These are phyloP conservation scores for Argynnis bischoffii DNA, from an alignment of 2,888 invertebrate species.

Conservation along the genomic window DNA sequence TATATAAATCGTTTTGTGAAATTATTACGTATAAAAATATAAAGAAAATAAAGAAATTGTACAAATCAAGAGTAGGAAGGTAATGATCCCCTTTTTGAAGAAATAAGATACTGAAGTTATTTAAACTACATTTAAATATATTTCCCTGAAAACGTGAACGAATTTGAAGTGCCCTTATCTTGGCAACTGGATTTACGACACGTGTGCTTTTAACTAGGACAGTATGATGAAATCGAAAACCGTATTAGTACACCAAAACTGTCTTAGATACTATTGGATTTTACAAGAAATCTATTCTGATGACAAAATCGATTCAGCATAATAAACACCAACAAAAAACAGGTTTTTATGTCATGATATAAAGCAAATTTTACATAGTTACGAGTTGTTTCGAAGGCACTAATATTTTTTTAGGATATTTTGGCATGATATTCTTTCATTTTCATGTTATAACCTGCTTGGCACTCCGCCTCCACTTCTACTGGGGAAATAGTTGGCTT, in stretches of 20 bases:
- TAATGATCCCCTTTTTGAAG: background rate
- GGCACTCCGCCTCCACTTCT: no score
- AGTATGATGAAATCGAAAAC: conserved; percentile 4
- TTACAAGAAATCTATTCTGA: conserved; percentile 5
- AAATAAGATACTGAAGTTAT: conserved; percentile 9
- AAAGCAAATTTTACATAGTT: background rate
- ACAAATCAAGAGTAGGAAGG: background rate
- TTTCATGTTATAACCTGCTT: no score
- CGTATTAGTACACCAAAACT: background rate
- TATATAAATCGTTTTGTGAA: background rate
- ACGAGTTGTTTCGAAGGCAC: background rate
- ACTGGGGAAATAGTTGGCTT: no score
- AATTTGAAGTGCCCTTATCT: conserved; percentile 7
- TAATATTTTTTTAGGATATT: no score
- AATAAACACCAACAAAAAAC: conserved; percentile 14
- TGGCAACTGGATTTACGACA: conserved; percentile 2
- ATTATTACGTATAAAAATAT: background rate
- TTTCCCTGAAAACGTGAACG: conserved; percentile 1
- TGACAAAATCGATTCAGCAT: conserved; percentile 12
- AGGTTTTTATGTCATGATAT: conserved; percentile 16
- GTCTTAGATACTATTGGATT: conserved; percentile 6
- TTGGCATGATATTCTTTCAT: no score
- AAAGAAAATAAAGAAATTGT: background rate
- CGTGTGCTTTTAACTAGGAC: conserved; percentile 8
- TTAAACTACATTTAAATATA: conserved; percentile 12